phyloP scores from a whole-genome alignment of 2,797 vertebrate genomes.

The Chaenodraco wilsoni region DNA sequence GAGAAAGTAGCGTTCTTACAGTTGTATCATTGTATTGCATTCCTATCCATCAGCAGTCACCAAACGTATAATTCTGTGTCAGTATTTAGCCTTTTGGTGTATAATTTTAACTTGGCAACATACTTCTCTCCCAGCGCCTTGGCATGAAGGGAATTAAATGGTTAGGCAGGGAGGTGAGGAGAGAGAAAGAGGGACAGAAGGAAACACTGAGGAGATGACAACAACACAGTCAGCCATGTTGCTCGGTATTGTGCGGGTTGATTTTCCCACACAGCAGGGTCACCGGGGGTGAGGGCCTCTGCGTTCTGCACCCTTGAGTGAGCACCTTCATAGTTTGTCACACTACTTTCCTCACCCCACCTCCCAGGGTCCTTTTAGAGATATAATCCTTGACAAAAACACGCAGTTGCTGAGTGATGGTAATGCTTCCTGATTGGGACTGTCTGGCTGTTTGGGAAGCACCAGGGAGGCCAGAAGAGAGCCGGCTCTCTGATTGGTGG shows the following conservation, averaged over 20 bases:
- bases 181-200: conserved; percentile 10
- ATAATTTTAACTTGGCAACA: conserved; percentile 63
- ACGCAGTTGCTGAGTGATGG: conserved; percentile 79
- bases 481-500: conserved; percentile 62
- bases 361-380: conserved; percentile 66
- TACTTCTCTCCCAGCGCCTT: conserved; percentile 27
- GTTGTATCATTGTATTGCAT: conserved; percentile 23
- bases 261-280: conserved; percentile 80
- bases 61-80: conserved; percentile 65
- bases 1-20: conserved; percentile 31
- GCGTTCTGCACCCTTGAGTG: conserved; percentile 78
- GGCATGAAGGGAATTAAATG: conserved; percentile 60
- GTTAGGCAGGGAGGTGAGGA: conserved; percentile 26
- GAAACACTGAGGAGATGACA: conserved; percentile 41
- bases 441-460: conserved; percentile 61
- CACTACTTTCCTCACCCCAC: conserved; percentile 55
- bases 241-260: conserved; percentile 59
- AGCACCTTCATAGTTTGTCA: conserved; percentile 77
- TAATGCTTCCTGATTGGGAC: conserved; percentile 74
- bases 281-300: conserved; percentile 68
- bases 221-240: conserved; percentile 61
- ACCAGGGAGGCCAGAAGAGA: conserved; percentile 27
- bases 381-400: conserved; percentile 80
- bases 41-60: conserved; percentile 40
- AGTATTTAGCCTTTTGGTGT: conserved; percentile 59